Conservation (phyloP, 2,113 vertebrate genomes). For the Theristicus caerulescens region DNA sequence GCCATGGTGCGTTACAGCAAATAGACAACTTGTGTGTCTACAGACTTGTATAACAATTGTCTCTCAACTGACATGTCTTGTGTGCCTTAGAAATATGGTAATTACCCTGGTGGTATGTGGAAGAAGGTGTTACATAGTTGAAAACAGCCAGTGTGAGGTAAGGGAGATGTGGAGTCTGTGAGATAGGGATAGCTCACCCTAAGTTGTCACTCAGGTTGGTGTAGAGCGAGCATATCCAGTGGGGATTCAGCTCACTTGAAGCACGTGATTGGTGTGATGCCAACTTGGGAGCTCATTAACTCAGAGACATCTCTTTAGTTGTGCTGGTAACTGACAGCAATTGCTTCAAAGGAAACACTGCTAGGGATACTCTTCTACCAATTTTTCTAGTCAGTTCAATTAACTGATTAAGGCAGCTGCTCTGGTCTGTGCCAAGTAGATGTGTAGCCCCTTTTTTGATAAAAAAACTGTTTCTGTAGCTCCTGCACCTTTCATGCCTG, state of each 20-base stretch:
- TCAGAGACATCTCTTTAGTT: too few species aligned
- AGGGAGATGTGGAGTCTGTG: fast-evolving
- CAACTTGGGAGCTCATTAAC: too few species aligned
- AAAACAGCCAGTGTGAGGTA: background rate
- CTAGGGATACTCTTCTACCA: too few species aligned
- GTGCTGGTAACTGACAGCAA: background rate
- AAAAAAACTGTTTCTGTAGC: background rate
- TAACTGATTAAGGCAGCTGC: background rate
- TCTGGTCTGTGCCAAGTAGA: background rate
- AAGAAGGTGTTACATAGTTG: background rate
- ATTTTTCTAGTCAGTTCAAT: too few species aligned
- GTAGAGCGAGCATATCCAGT: too few species aligned
- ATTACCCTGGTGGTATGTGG: fast-evolving
- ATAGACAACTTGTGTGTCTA: background rate
- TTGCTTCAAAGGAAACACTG: too few species aligned
- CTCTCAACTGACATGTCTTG: fast-evolving
- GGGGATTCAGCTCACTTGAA: background rate
- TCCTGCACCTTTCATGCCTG: background rate
- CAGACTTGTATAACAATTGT: fast-evolving
- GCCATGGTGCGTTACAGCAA: background rate
- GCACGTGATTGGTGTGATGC: background rate
- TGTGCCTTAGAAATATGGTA: too few species aligned
- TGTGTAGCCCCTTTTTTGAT: too few species aligned
- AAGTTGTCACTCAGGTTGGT: background rate
- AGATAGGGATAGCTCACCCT: background rate